Percentiles rank a stretch among this genome's conserved stretches.
Conservation (phyloP, 2,888 invertebrate genomes). For the Stenolophus ochropezus region DNA sequence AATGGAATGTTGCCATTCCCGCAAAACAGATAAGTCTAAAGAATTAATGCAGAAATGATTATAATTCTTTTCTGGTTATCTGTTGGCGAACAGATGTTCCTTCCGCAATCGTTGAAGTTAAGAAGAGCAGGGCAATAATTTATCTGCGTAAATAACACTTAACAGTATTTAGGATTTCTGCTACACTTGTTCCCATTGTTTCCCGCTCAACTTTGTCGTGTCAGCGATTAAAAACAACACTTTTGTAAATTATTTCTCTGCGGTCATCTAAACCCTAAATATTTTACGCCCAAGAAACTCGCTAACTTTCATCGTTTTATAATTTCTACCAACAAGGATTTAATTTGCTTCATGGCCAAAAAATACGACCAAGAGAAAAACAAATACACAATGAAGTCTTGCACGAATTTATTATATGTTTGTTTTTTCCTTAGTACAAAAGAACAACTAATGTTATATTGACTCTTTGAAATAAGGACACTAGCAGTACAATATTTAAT, state of each 20-base stretch:
- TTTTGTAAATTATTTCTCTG: constrained; percentile 50
- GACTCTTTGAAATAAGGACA: too few species aligned
- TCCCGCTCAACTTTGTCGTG: constrained; percentile 15
- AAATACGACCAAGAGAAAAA: not conserved
- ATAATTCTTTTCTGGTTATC: not conserved
- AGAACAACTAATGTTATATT: too few species aligned
- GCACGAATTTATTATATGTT: not conserved
- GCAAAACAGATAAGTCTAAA: not conserved
- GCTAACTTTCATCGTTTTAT: constrained; percentile 1
- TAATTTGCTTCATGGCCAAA: not conserved
- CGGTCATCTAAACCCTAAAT: not conserved
- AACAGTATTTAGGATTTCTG: constrained; percentile 30
- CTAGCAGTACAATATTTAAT: too few species aligned
- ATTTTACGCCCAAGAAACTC: constrained; percentile 11
- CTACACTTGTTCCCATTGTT: constrained; percentile 43
- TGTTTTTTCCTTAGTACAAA: too few species aligned
- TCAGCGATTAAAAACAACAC: constrained; percentile 55
- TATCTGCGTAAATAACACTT: constrained; percentile 32
- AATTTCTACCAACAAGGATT: constrained; percentile 15
- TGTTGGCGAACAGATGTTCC: not conserved
- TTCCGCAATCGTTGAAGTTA: not conserved
- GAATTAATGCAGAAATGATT: not conserved
- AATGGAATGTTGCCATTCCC: too few species aligned
- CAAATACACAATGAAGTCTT: not conserved
- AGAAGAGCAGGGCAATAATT: constrained; percentile 31